Evolutionary conservation across 35 echinoderm and acorn worm genomes (phyloP), one percentile per base, ranked within the genome.

Genomic region (Apostichopus japonicus): DNA sequence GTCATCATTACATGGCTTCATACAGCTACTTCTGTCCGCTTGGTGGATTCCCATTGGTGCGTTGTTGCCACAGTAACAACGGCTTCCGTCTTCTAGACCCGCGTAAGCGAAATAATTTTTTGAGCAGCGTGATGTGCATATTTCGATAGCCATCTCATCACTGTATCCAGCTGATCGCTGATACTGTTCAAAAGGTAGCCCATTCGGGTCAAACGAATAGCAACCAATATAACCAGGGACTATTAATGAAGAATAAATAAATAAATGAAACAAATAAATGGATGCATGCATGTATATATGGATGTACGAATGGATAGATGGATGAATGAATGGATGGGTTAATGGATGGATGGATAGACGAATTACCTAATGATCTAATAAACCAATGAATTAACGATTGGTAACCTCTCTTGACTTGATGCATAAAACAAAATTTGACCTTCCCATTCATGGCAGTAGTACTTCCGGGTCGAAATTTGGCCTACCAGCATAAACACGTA

Each of bases 1-100:
- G 62, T 89, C 86, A 63, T 73, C 86, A 33, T 73, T 89, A 54
- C 86, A 89, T 33, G 86, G 86, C 15, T 33, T 89, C 17, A 73
- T 51, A 53, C 86, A 89, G 6, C 15, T 14, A 14, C 5, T 72
- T 17, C 63, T 53, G 23, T 89, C 63, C 3, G 67, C n/a, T 14
- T 73, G 5, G 6, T 4, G 8, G 16, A 10, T 52, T 4, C 4
- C 22, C 8, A 33, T 13, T 7, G 86, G 86, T 23, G 86, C 27
- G 5, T 52, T 27, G 44, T 89, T 72, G 23, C 59, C 67, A 73
- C 86, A 89, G 86, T 89, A 89, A 54, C 86, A 89, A 16, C 67
- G 56, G 14, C 22, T 65, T 0, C 86, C 86, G 24, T 89, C 67
- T 33, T 89, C 86, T 19, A 89, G n/a, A 4, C 86, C 86, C 71